A percentile compares a stretch with the other conserved stretches of the same genome.
These are phyloP conservation scores for Goniozus legneri DNA, from an alignment of 1,140 invertebrate genomes.

Conservation along the genomic window DNA sequence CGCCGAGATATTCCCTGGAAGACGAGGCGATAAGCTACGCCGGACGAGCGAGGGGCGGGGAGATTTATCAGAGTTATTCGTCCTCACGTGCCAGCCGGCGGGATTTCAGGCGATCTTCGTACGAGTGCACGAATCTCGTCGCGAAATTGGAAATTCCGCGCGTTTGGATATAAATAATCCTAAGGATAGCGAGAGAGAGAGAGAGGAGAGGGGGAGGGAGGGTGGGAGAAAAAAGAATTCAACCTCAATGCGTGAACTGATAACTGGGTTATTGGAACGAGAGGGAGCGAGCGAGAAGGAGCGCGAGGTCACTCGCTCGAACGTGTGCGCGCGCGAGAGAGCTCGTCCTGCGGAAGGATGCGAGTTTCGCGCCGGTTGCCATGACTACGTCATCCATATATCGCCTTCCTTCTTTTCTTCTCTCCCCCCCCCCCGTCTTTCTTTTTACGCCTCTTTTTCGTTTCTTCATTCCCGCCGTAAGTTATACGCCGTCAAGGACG, in stretches of 20 bases:
- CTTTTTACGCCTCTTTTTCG: not conserved
- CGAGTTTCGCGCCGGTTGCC: conserved; percentile 3
- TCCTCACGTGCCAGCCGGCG: no score
- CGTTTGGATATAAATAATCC: no score
- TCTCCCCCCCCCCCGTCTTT: not conserved
- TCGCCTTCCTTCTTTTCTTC: not conserved
- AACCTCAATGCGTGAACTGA: conserved; percentile 8
- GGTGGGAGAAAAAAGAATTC: no score
- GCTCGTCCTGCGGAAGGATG: conserved; percentile 12
- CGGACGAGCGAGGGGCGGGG: no score
- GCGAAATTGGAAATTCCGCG: no score
- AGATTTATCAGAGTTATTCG: no score
- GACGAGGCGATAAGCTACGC: no score
- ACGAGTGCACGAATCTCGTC: no score
- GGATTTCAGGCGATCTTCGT: no score
- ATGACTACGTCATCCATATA: conserved; percentile 16
- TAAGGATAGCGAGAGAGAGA: no score
- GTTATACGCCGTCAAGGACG: not conserved
- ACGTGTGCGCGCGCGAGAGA: conserved; percentile 8
- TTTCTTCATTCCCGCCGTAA: not conserved
- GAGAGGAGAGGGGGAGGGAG: no score
- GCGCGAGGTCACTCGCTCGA: not conserved
- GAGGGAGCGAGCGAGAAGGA: conserved; percentile 13
- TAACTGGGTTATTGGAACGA: conserved; percentile 26
- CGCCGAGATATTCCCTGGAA: no score